Base-by-base conservation (phyloP, 2,888 invertebrate species). In the Phragmatobia fuliginosa region DNA sequence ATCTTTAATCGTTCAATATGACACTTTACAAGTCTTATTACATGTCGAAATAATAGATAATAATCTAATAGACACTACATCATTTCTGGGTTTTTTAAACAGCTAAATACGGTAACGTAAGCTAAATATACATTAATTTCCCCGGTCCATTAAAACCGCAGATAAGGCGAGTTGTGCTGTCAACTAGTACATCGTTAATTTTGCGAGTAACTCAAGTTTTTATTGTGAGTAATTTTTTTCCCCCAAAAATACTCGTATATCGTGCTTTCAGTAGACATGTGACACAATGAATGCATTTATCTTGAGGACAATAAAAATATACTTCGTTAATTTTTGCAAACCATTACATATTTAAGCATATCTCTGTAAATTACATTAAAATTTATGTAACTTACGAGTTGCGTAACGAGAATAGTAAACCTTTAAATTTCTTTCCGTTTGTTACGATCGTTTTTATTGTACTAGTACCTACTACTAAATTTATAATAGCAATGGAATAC, bases 121-220 rank as follows among this genome's bases (percentile, higher is more conserved):
- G 68, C 76, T 73, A 77, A 58, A 67, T 66, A 60, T 75, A 69
- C 66, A 67, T 67, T 71, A 70, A 76, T 77, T 79, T 87, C 84
- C 84, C 79, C 83, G 81, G 79, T 79, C 88, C 91, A 90, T 91
- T 92, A 92, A 91, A 88, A 88, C 82, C 82, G 82, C 74, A 93
- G 93, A 94, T 94, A 93, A 93, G 92, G 91, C 78, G 80, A 85
- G 83, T 85, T 77, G 62, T 66, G 76, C 93, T 92, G 93, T 93
- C 94, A 91, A 92, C 93, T 90, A 89, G 84, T 88, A 92, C 92
- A 91, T 94, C 93, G 93, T 94, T 94, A 94, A 94, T 94, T 93
- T 92, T 79, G 84, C 83, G 83, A 84, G 85, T 89, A 86, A 90
- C 81, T 92, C 91, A 87, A 90, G 87, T 92, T 94, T 94, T 93